Percentiles rank a stretch among this genome's conserved stretches.
phyloP scores from a whole-genome alignment of 2,113 vertebrate genomes.

The Romanogobio albipinnatus region DNA sequence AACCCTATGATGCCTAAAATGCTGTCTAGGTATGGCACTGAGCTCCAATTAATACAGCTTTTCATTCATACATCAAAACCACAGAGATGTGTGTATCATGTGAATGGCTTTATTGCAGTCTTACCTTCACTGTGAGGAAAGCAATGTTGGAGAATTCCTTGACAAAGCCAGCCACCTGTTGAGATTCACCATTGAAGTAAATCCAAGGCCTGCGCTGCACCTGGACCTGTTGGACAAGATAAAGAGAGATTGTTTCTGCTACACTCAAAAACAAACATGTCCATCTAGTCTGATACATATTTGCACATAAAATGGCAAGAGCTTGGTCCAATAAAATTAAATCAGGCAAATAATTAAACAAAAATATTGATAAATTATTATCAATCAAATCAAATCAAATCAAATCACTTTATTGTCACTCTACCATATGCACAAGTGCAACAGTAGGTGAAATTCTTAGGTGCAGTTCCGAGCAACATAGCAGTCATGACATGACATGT shows the following conservation, averaged over 20 bases:
- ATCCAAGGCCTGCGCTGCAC: conserved; percentile 89
- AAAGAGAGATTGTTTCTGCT: not conserved
- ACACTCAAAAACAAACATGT: not conserved
- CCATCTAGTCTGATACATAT: too few species aligned
- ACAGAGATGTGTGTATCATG: not conserved
- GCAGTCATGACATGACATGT: too few species aligned
- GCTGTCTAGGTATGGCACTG: not conserved
- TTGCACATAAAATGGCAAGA: not conserved
- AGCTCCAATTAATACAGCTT: not conserved
- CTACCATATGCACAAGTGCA: too few species aligned
- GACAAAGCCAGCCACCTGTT: conserved; percentile 92
- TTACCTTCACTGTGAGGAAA: conserved; percentile 94
- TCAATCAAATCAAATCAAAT: too few species aligned
- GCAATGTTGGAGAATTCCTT: conserved; percentile 90
- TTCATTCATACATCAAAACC: not conserved
- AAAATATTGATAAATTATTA: not conserved
- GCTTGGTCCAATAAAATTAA: not conserved
- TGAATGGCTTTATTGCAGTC: conserved; percentile 45
- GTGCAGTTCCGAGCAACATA: too few species aligned
- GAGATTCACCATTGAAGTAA: conserved; percentile 72
- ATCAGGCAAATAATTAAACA: not conserved
- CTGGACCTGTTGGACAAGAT: conserved; percentile 77
- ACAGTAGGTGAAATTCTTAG: too few species aligned
- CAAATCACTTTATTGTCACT: too few species aligned
- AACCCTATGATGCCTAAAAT: not conserved